Conservation (phyloP, 2,797 vertebrate species). For the Lepilemur septentrionalis region DNA sequence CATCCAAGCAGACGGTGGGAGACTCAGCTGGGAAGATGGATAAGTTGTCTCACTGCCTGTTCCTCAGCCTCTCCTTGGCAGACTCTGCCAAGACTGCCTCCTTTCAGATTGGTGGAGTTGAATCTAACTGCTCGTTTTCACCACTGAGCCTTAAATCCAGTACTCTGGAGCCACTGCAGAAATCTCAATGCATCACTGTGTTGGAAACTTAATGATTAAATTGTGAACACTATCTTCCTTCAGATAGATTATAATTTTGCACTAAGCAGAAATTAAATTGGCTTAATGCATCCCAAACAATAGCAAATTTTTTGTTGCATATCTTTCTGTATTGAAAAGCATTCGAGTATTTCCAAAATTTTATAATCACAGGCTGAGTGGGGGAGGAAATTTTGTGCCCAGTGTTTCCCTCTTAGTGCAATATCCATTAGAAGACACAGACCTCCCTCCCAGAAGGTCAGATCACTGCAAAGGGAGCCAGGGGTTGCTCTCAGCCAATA, state of each 20-base stretch:
- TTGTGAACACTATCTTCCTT: neutral
- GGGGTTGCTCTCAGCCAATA: neutral
- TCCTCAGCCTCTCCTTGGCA: accelerated
- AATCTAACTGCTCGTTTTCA: neutral
- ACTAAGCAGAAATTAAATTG: neutral
- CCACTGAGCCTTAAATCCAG: neutral
- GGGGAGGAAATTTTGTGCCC: neutral
- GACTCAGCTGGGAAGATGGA: neutral
- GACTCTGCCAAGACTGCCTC: neutral
- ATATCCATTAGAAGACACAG: neutral
- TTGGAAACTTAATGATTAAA: neutral
- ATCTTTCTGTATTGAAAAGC: neutral
- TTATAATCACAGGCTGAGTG: neutral
- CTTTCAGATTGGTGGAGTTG: neutral
- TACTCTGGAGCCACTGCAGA: neutral
- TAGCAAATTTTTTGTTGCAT: neutral
- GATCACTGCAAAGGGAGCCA: neutral
- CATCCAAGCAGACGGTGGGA: neutral
- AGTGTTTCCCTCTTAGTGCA: neutral
- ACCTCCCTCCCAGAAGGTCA: neutral
- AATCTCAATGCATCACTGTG: neutral
- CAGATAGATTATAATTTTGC: neutral
- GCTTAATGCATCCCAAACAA: neutral
- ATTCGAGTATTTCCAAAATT: neutral
- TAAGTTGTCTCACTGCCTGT: neutral